A percentile compares a stretch with the other conserved stretches of the same genome.
Conservation (phyloP, 1,140 invertebrate species). For the Trichonephila clavipes region DNA sequence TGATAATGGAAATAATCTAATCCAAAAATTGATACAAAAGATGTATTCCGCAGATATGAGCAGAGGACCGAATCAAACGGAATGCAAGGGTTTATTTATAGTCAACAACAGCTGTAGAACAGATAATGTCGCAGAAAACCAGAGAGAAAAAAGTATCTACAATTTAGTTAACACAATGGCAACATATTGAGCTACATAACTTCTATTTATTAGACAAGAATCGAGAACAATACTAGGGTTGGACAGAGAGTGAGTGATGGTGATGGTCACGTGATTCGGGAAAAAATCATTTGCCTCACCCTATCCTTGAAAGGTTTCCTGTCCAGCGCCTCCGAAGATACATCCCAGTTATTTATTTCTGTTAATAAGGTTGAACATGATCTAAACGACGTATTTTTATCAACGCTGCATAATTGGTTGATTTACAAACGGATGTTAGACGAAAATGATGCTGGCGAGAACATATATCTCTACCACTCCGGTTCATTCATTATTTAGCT, state of each 20-base stretch:
- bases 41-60: neutral
- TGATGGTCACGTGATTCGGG: conserved; percentile 9
- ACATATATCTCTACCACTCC: conserved; percentile 29
- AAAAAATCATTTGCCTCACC: conserved; percentile 27
- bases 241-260: neutral
- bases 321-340: conserved; percentile 29
- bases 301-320: conserved; percentile 39
- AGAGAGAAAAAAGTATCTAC: conserved; percentile 11
- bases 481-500: conserved; percentile 55
- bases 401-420: conserved; percentile 53
- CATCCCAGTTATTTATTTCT: conserved; percentile 50
- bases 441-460: neutral
- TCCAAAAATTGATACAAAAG: neutral
- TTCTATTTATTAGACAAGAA: conserved; percentile 4
- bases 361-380: conserved; percentile 47
- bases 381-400: conserved; percentile 58
- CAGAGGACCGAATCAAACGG: neutral
- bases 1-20: neutral
- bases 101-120: conserved; percentile 8
- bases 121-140: neutral
- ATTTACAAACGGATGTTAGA: conserved; percentile 55
- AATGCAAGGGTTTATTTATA: neutral
- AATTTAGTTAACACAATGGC: neutral
- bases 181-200: conserved; percentile 10
- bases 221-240: conserved; percentile 14